Evolutionary conservation across 2,113 vertebrate genomes (phyloP).

Genomic region (Bos javanicus): DNA sequence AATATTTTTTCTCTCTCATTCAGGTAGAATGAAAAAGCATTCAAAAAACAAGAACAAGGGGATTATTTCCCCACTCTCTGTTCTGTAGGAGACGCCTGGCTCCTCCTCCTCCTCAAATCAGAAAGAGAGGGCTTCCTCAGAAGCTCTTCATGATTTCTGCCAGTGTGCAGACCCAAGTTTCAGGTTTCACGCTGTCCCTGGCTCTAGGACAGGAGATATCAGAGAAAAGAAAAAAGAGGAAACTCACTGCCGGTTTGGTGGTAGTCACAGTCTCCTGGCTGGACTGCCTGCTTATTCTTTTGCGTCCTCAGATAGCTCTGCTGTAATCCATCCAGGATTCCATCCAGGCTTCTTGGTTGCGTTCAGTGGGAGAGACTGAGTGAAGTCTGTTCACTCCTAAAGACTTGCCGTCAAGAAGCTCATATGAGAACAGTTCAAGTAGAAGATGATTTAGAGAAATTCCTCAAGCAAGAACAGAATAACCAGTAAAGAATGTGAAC

Average conservation of each 20-base stretch:
- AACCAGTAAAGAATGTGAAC: neutral
- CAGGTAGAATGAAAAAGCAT: neutral
- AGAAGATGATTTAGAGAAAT: neutral
- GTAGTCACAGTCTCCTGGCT: neutral
- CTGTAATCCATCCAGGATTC: neutral
- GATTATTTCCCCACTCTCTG: neutral
- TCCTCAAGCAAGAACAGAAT: neutral
- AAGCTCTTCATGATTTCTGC: neutral
- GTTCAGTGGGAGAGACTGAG: neutral
- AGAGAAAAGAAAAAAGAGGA: neutral
- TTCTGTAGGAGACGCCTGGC: neutral
- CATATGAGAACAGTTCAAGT: neutral
- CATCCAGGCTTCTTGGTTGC: neutral
- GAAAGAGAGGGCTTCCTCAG: neutral
- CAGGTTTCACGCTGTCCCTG: neutral
- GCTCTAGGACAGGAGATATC: neutral
- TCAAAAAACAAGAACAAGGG: neutral
- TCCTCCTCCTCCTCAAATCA: neutral
- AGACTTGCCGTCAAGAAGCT: neutral
- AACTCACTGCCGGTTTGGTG: neutral
- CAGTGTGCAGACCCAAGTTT: neutral
- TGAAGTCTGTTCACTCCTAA: neutral
- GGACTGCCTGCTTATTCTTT: neutral
- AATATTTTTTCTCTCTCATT: neutral
- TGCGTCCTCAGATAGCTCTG: neutral